These are phyloP conservation scores for Nudaria mundana DNA, from an alignment of 2,888 invertebrate species.

Conservation along the genomic window DNA sequence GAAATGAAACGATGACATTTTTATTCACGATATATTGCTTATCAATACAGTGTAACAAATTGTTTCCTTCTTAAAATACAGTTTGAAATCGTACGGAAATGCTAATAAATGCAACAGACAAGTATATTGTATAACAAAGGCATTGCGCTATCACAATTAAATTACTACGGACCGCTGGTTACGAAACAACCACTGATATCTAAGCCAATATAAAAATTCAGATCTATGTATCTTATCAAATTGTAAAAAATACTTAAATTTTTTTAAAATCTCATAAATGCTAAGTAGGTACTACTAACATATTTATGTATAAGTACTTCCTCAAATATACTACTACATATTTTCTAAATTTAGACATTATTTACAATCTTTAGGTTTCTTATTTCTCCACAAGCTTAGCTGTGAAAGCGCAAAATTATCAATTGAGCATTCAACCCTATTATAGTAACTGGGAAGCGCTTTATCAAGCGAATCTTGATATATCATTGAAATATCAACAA, in stretches of 20 bases:
- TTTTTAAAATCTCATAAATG: constrained; percentile 73
- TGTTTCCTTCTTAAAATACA: constrained; percentile 67
- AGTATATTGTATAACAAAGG: constrained; percentile 59
- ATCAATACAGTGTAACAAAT: constrained; percentile 78
- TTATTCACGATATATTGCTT: constrained; percentile 80
- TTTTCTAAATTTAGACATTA: constrained; percentile 74
- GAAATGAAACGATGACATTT: constrained; percentile 42
- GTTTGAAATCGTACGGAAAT: constrained; percentile 70
- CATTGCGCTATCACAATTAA: constrained; percentile 78
- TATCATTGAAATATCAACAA: constrained; percentile 63
- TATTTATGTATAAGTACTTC: constrained; percentile 62
- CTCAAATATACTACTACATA: constrained; percentile 66
- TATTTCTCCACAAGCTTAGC: constrained; percentile 66
- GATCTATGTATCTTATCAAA: constrained; percentile 65
- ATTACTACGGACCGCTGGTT: constrained; percentile 41
- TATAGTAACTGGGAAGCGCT: constrained; percentile 58
- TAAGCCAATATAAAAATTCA: constrained; percentile 72
- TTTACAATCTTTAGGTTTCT: constrained; percentile 62
- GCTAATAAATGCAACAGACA: constrained; percentile 79
- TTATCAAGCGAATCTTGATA: constrained; percentile 46
- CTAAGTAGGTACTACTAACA: constrained; percentile 76
- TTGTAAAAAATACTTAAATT: constrained; percentile 71
- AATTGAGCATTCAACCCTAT: constrained; percentile 69
- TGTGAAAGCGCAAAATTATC: constrained; percentile 73
- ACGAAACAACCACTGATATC: constrained; percentile 45